These are phyloP conservation scores for Pholis gunnellus DNA, from an alignment of 2,113 vertebrate genomes.

Conservation along the genomic window DNA sequence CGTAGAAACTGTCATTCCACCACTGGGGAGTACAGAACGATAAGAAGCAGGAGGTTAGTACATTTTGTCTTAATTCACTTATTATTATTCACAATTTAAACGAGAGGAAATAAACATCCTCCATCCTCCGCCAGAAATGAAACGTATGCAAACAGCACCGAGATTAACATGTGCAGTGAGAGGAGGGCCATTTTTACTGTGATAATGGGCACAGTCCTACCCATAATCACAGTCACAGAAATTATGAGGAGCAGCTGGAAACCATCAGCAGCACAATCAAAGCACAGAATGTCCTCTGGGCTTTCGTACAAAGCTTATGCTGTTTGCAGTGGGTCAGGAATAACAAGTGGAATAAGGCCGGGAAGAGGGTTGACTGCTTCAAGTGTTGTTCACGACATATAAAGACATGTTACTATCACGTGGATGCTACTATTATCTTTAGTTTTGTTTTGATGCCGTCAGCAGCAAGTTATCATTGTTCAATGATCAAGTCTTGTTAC, in stretches of 20 bases:
- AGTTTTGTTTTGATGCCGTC: neutral
- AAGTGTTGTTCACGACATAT: neutral
- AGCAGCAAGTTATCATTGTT: neutral
- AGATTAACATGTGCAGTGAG: neutral
- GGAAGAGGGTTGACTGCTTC: neutral
- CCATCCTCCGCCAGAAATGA: neutral
- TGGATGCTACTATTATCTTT: neutral
- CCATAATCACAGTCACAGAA: slow-evolving; percentile 15
- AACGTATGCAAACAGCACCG: neutral
- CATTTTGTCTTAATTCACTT: neutral
- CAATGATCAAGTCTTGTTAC: neutral
- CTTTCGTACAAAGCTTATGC: neutral
- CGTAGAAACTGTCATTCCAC: neutral
- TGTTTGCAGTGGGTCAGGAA: neutral
- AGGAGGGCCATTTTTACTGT: neutral
- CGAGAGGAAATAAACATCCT: neutral
- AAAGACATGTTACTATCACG: neutral
- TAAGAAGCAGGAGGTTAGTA: neutral
- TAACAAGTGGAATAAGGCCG: slow-evolving; percentile 1
- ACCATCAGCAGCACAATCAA: slow-evolving; percentile 24
- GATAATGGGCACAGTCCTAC: neutral
- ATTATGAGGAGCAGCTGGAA: slow-evolving; percentile 33
- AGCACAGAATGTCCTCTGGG: slow-evolving; percentile 3
- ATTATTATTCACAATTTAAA: slow-evolving; percentile 2
- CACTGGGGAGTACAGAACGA: neutral